These are phyloP conservation scores for Probaryconus sp. DNA, from an alignment of 1,140 invertebrate species.

Conservation along the genomic window DNA sequence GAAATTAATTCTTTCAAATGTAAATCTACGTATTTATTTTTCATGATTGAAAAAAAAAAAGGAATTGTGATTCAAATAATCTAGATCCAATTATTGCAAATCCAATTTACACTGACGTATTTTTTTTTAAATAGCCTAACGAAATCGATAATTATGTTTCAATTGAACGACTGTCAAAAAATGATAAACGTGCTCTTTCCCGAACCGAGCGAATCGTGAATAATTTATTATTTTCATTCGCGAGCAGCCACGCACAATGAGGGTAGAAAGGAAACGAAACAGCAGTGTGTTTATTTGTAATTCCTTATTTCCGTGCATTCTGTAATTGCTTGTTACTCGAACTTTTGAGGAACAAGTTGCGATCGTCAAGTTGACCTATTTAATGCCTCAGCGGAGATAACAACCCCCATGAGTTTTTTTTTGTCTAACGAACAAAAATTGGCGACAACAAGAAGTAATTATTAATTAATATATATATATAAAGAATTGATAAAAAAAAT, in stretches of 20 bases:
- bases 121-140: constrained; percentile 25
- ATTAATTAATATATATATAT: constrained; percentile 31
- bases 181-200: constrained; percentile 41
- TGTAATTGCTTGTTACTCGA: constrained; percentile 48
- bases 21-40: too few species aligned
- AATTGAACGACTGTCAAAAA: constrained; percentile 45
- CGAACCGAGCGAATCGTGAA: constrained; percentile 48
- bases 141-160: constrained; percentile 43
- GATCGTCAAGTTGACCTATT: constrained; percentile 24
- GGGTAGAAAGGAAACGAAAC: constrained; percentile 15
- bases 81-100: too few species aligned
- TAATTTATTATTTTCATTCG: constrained; percentile 52
- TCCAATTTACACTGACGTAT: constrained; percentile 36
- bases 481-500: not conserved
- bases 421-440: constrained; percentile 9
- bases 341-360: constrained; percentile 38
- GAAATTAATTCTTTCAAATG: too few species aligned
- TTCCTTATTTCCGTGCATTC: constrained; percentile 28
- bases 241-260: constrained; percentile 25
- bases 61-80: too few species aligned
- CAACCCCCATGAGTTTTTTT: constrained; percentile 9
- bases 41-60: too few species aligned
- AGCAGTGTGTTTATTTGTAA: constrained; percentile 29
- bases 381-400: constrained; percentile 6
- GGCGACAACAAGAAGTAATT: too few species aligned